Base-by-base conservation (phyloP, 1,140 invertebrate species). In the Trachelipus rathkii region DNA sequence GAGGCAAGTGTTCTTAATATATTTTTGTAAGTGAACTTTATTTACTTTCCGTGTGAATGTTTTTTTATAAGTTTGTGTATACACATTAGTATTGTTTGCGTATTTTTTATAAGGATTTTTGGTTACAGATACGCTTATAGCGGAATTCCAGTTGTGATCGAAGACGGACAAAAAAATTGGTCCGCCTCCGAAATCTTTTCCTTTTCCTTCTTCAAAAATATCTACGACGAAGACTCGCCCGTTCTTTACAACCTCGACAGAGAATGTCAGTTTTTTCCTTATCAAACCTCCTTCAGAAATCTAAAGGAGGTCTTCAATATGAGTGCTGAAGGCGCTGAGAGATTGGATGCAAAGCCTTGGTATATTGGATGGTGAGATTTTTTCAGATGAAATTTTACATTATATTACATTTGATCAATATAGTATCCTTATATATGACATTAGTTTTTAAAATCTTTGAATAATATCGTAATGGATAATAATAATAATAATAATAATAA, bases 281-380 rank as follows among this genome's bases (percentile, higher is more conserved):
- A 97, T 84, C 90, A 94, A 84, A 96, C 94, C 0, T 93, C 93
- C 72, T 93, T 96, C 82, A 85, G 85, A 13, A 90, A 87, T 68
- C 85, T 97, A 0, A 84, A 86, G 67, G 92, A 96, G 75, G 93
- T 92, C 0, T 90, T 97, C 75, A 88, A 90, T 71, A 93, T 94
- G 92, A 89, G 89, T 44, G 83, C 86, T 13, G 86, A 88, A 33
- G 86, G 94, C 74, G 90, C 92, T 0, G 84, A 88, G 23, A 83
- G 92, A 24, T 60, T 60, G 50, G 84, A 87, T 23, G 91, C 91
- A 67, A 87, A 89, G 24, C 89, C 91, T 0, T 95, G 93, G 93
- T 95, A 97, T 84, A 90, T 97, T 78, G 95, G 95, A 44, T 97
- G 95, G 94, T 94, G 89, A 88, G 90, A 88, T 70, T n/a, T n/a